Evolutionary conservation across 1,140 invertebrate genomes (phyloP), one percentile per base, ranked within the genome.

Genomic region (Phocides pigmalion): DNA sequence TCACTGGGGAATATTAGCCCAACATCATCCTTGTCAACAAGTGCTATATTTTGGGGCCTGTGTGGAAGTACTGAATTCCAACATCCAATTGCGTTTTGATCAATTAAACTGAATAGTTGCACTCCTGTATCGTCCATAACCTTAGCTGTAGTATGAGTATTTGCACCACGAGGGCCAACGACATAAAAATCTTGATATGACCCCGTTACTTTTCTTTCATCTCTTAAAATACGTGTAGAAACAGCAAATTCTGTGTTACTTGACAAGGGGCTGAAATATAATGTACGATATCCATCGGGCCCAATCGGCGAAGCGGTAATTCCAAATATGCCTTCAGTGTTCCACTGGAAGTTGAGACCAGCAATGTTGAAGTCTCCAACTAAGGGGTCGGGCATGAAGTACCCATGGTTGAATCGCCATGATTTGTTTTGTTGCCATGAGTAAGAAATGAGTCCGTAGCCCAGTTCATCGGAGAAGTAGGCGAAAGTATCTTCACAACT

Each of bases 281-380:
- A 81, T 0, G 94, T 94, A 62, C 95, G 93, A 70, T 91, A 95
- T 28, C 95, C 95, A 69, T 95, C 94, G 12, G 84, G 64, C 0
- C 93, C 91, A 6, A 93, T 81, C 0, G 95, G 94, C 0, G 95
- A 94, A 2, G 96, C 76, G 0, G 94, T 93, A 85, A 97, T 95
- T 0, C 96, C 96, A 66, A 97, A 97, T 42, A 97, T 95, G 4
- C 96, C 96, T 85, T 97, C 96, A 44, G 94, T 93, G 4, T 93
- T 93, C 96, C 96, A 97, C 84, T 97, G 95, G 92, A 96, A 97
- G 77, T 96, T 96, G 0, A 97, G 80, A 1, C 95, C 95, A 4
- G 93, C 95, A 37, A 96, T 95, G 70, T 95, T 96, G 82, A 95
- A 97, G 77, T 96, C 95, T 4, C 96, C 96, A 14, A 93, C 90